Base-by-base conservation (phyloP, 2,113 vertebrate species). In the Percopsis transmontana region DNA sequence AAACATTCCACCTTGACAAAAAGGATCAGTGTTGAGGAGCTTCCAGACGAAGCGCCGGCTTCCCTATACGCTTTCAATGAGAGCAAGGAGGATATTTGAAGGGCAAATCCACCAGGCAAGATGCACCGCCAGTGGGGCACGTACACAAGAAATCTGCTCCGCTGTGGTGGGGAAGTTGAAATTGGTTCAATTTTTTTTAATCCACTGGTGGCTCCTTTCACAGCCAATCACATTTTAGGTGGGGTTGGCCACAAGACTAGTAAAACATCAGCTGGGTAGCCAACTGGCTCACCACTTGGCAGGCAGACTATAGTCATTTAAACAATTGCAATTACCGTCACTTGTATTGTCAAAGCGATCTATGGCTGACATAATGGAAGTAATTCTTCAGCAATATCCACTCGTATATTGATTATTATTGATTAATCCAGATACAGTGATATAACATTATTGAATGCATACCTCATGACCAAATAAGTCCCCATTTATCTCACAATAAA, bases 401-500 rank as follows among this genome's bases (percentile, higher is more conserved):
- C 54, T 27, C 24, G 62, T 80, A 65, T 19, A 74, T 54, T 11
- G 9, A 45, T 62, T 59, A 54, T 33, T 20, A 70, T 33, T 33
- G 27, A 33, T 33, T 33, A 33, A 33, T 69, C 27, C 24, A 33
- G 21, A 33, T 69, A 39, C 24, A 33, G 21, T 48, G 14, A n/a
- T 27, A 48, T 73, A 65, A 52, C 70, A 68, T 67, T 75, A 45
- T 66, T 63, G 59, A 55, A 53, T 77, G 27, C 27, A 33, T 64
- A 66, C 60, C 19, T 59, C 39, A 18, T 40, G 39, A 68, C 24
- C 54, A 39, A 18, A 66, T 5, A 59, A 70, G 59, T 59, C 47
- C n/a, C 16, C 60, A 33, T 71, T 72, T 57, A 58, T 56, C 64
- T 66, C 42, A 41, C 19, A 64, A 59, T 27, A 55, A 50, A 79